A percentile compares a stretch with the other conserved stretches of the same genome.
Conservation (phyloP, 1,140 invertebrate species). For the Holcopasites calliopsidis region DNA sequence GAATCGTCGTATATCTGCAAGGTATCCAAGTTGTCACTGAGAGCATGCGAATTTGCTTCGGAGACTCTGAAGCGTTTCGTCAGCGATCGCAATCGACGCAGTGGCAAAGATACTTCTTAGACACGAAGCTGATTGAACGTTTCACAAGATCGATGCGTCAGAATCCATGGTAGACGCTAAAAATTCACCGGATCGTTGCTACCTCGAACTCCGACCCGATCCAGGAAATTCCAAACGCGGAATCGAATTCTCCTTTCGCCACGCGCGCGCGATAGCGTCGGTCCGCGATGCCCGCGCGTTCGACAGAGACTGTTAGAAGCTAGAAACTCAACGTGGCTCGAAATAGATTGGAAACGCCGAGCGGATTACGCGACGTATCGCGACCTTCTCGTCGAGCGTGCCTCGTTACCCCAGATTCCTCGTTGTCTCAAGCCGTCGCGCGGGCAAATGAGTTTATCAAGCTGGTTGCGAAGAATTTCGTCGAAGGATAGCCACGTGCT, state of each 20-base stretch:
- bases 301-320: conserved; percentile 44
- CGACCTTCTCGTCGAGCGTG: conserved; percentile 40
- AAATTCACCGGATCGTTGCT: neutral
- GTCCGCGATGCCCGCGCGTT: conserved; percentile 30
- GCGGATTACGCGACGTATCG: conserved; percentile 24
- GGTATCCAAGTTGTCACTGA: no score
- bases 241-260: neutral
- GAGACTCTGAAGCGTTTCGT: no score
- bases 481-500: neutral
- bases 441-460: neutral
- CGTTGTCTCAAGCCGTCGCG: conserved; percentile 4
- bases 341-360: conserved; percentile 55
- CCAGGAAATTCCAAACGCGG: neutral
- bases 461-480: neutral
- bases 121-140: no score
- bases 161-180: neutral
- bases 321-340: conserved; percentile 29
- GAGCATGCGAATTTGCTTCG: no score
- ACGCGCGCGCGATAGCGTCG: neutral
- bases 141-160: no score
- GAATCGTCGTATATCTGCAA: no score
- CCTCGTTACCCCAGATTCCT: conserved; percentile 19
- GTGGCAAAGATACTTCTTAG: no score
- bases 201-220: no score
- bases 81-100: no score